Conservation (phyloP, 2,113 vertebrate species). For the Ciconia maguari region DNA sequence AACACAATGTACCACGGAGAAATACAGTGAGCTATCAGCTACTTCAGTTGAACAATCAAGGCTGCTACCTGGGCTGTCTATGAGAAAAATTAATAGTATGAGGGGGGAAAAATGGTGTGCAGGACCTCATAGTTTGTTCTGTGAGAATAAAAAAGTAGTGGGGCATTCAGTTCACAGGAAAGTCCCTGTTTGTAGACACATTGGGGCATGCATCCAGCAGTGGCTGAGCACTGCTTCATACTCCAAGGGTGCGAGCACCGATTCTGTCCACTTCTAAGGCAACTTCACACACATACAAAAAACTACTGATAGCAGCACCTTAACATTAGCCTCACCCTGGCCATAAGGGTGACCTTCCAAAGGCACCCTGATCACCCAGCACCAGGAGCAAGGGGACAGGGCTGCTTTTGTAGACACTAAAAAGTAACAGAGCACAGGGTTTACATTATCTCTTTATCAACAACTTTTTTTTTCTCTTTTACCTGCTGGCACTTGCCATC, state of each 20-base stretch:
- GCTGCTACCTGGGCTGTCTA: background rate
- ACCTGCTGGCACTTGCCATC: background rate
- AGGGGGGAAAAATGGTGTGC: rapidly evolving
- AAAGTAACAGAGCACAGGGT: background rate
- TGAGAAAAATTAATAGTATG: background rate
- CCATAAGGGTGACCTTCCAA: background rate
- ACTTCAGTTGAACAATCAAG: background rate
- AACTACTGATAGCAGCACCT: background rate
- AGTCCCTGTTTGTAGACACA: background rate
- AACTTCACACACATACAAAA: background rate
- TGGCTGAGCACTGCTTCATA: background rate
- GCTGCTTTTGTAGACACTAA: background rate
- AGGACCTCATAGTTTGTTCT: background rate
- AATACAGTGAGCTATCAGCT: background rate
- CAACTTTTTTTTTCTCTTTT: background rate
- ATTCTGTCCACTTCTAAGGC: background rate
- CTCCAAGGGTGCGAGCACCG: rapidly evolving
- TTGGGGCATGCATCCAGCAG: too few species aligned
- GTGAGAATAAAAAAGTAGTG: background rate
- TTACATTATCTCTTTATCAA: background rate
- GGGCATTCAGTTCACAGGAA: background rate
- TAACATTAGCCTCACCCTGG: background rate
- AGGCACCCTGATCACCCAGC: background rate
- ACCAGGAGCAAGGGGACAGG: background rate
- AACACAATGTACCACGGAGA: background rate